Base-by-base conservation (phyloP, 2,888 invertebrate genomes). In the Sialis lutaria region DNA sequence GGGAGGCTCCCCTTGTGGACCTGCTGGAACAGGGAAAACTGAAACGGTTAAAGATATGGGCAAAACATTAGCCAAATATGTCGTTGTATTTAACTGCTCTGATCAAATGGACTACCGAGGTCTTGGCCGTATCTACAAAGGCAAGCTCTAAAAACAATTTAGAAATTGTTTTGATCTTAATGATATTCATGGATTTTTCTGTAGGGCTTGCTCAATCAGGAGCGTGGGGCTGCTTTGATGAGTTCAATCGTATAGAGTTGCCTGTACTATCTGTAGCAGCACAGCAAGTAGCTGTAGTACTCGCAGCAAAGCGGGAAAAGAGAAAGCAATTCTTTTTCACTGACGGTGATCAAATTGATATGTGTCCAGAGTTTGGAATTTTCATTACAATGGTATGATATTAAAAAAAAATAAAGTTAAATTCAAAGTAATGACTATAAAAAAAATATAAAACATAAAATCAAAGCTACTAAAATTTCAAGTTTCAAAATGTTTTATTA, bases 71-170 rank as follows among this genome's bases (percentile, higher is more conserved):
- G 96, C 92, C 37, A 96, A 96, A 68, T 96, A 93, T 64, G 93
- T 95, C 12, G 88, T 89, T 8, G 92, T 95, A 39, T 95, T 95
- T 70, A 96, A 96, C 67, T 95, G 95, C 63, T 95, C 93, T 1
- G 95, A 96, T 71, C 95, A 96, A 72, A 95, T 96, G 95, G 95
- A 96, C 67, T 96, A 92, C 67, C 80, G 92, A 63, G 95, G 95
- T 33, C 70, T 95, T 6, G 95, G 95, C 2, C 76, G 95, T 53
- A 95, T 95, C 57, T 95, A 92, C 65, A 95, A 95, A 72, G 92
- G 76, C 72, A 55, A 7, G 13, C 4, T 2, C 22, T 22, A 22
- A 22, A 2, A 22, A 22, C 2, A 35, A 35, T 35, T 8, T 34
- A 34, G 35, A n/a, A n/a, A 9, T 35, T 35, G 35, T 8, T 35